Evolutionary conservation across 2,888 invertebrate genomes (phyloP), one percentile per base, ranked within the genome.

Genomic region (Volucella bombylans): DNA sequence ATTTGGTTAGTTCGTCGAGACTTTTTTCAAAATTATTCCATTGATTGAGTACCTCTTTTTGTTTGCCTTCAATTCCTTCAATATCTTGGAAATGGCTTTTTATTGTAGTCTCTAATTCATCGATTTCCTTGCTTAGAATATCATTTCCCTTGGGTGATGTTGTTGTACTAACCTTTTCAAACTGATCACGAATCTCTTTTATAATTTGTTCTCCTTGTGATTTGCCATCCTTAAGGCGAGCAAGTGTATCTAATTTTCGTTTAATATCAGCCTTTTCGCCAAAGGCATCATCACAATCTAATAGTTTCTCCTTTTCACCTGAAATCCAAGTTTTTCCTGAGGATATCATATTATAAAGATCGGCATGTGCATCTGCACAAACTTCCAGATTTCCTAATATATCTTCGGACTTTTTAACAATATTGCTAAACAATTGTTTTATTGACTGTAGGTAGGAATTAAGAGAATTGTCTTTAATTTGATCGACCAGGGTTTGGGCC

Each of bases 1-100:
- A 98, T 87, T 95, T 95, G 11, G 96, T 96, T 43, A 97, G 94
- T 31, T 94, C 93, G 87, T 97, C 97, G 54, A 97, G 93, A 41
- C 95, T 94, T 55, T 94, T 93, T 90, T 98, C 98, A 91, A 98
- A 98, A 80, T 95, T 95, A 87, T 95, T 94, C 98, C 98, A 98
- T 90, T 96, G 96, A 65, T 94, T 93, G 1, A 97, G 91, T 0
- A 96, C 94, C 80, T 94, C 94, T 86, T 95, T 95, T 78, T 97
- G 94, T 89, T 96, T 96, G 38, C 94, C 94, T 89, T 95, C 95
- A 8, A 95, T 94, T 39, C 94, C 93, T 88, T 94, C 94, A 78
- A 96, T 94, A 87, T 94, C 94, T 67, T 93, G 92, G 55, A 95
- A 93, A 89, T 96, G 94, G 87, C 95, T 94, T 59, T 94, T 94